A percentile compares a stretch with the other conserved stretches of the same genome.
These are phyloP conservation scores for Cotesia vestalis DNA, from an alignment of 1,140 invertebrate genomes.

Conservation along the genomic window DNA sequence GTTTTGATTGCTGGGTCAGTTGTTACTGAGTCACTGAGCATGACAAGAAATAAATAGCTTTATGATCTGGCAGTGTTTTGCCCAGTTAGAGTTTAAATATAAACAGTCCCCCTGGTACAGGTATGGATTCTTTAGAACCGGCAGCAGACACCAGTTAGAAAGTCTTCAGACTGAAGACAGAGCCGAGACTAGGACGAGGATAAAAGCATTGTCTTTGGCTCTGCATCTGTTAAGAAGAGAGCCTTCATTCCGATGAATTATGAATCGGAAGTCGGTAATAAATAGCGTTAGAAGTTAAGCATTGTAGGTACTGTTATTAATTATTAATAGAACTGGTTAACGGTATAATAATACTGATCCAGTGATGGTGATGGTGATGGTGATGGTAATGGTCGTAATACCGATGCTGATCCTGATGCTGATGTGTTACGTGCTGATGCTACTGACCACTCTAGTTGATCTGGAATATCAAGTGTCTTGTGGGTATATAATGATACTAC, in stretches of 20 bases:
- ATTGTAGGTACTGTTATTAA: constrained; percentile 37
- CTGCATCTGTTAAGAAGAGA: constrained; percentile 12
- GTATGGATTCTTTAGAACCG: background rate
- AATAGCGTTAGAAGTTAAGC: constrained; percentile 2
- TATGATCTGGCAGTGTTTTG: constrained; percentile 22
- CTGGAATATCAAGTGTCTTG: constrained; percentile 34
- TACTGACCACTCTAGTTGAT: constrained; percentile 34
- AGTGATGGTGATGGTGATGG: background rate
- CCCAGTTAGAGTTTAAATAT: background rate
- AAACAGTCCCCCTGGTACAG: background rate
- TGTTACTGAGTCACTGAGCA: constrained; percentile 25
- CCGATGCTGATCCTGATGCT: constrained; percentile 1
- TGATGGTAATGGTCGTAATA: background rate
- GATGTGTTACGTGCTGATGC: constrained; percentile 5
- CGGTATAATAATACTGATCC: constrained; percentile 19
- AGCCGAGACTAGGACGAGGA: background rate
- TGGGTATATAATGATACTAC: constrained; percentile 29
- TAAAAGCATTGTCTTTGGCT: constrained; percentile 32
- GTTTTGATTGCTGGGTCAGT: constrained; percentile 25
- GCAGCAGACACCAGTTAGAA: no score
- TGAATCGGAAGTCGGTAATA: constrained; percentile 34
- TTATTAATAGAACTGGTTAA: constrained; percentile 35
- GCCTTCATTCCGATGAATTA: constrained; percentile 27
- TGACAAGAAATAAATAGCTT: constrained; percentile 27
- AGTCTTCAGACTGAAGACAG: no score